A percentile compares a stretch with the other conserved stretches of the same genome.
These are phyloP conservation scores for Cisticola juncidis DNA, from an alignment of 2,113 vertebrate genomes.

Conservation along the genomic window DNA sequence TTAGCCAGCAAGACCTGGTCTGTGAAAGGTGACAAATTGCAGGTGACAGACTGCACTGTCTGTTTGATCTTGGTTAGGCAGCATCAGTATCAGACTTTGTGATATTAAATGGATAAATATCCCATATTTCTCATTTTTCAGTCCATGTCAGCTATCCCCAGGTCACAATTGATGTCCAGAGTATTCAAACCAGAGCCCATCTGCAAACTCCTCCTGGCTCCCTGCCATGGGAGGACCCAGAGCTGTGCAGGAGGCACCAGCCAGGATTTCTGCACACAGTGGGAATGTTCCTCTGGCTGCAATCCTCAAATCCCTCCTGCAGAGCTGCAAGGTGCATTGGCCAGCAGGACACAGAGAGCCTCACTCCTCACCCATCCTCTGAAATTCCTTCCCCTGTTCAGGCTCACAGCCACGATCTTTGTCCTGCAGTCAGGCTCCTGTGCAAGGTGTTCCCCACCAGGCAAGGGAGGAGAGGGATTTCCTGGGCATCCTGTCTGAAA, in stretches of 20 bases:
- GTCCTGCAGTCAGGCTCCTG: neutral
- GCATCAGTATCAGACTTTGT: neutral
- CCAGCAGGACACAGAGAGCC: neutral
- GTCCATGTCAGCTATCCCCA: neutral
- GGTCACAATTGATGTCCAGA: neutral
- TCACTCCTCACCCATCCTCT: neutral
- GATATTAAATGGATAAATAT: conserved; percentile 6
- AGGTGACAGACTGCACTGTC: neutral
- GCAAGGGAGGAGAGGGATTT: neutral
- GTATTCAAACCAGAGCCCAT: neutral
- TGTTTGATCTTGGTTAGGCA: neutral
- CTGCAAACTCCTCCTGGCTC: neutral
- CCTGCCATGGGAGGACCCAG: neutral
- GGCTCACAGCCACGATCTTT: neutral
- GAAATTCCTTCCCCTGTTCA: neutral
- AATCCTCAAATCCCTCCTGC: neutral
- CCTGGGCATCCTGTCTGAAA: neutral
- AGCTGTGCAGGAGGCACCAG: neutral
- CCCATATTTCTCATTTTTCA: conserved; percentile 19
- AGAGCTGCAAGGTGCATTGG: neutral
- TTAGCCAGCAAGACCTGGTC: neutral
- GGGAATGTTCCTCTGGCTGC: neutral
- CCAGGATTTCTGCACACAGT: neutral
- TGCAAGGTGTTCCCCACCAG: neutral
- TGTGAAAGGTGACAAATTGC: neutral